A percentile compares a stretch with the other conserved stretches of the same genome.
phyloP scores from a whole-genome alignment of 2,888 invertebrate genomes.

The Malacosoma neustria region DNA sequence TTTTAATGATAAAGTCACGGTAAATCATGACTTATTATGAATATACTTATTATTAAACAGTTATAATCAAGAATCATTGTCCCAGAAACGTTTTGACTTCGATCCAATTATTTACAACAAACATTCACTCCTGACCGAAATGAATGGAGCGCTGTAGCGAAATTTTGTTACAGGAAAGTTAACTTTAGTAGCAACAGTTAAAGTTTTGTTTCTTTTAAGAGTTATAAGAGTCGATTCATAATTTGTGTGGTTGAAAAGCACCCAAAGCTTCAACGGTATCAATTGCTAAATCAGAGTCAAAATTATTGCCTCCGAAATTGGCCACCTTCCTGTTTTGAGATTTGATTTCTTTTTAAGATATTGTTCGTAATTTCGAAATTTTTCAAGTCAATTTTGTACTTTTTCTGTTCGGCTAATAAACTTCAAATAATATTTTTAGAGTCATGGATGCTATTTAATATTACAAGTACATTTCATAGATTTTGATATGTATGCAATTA shows the following conservation, averaged over 20 bases:
- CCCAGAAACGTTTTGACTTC: background rate
- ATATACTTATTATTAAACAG: background rate
- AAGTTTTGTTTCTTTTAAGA: background rate
- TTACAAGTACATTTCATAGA: no score
- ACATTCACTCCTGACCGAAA: background rate
- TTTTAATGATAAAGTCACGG: background rate
- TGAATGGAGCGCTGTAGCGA: background rate
- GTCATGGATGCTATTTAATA: no score
- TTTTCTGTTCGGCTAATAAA: no score
- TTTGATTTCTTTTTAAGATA: background rate
- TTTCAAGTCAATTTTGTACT: no score
- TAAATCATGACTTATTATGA: background rate
- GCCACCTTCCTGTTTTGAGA: background rate
- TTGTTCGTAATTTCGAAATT: background rate
- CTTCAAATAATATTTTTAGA: no score
- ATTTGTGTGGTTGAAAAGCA: background rate
- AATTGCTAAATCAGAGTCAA: background rate
- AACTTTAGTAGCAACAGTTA: background rate
- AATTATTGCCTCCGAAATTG: background rate
- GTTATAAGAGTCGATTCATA: background rate
- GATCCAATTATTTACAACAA: background rate
- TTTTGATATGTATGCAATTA: no score
- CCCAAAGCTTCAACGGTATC: background rate
- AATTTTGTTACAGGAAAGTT: background rate
- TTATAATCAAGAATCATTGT: constrained; percentile 9